These are phyloP conservation scores for Delphinapterus leucas DNA, from an alignment of 2,113 vertebrate genomes.

Conservation along the genomic window DNA sequence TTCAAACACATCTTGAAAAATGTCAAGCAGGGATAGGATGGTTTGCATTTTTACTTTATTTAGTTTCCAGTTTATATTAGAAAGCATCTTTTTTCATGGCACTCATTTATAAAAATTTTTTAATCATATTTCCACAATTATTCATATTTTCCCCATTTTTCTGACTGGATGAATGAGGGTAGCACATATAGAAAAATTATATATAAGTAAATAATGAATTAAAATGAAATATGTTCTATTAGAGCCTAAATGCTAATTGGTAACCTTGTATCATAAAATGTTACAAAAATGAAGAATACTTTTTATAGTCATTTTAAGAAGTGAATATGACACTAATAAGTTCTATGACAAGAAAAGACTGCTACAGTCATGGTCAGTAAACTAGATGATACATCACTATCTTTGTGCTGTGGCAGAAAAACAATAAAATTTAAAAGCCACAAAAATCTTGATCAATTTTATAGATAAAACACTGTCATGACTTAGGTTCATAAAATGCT, in stretches of 20 bases:
- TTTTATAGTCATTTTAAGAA: conserved; percentile 20
- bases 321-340: not conserved
- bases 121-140: not conserved
- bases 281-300: not conserved
- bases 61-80: not conserved
- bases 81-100: not conserved
- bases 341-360: not conserved
- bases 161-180: not conserved
- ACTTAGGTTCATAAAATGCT: conserved; percentile 6
- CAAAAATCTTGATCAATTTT: not conserved
- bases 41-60: not conserved
- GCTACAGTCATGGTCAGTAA: not conserved
- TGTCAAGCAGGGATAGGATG: not conserved
- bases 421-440: not conserved
- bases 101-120: conserved; percentile 11
- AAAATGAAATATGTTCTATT: conserved; percentile 32
- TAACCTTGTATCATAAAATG: conserved; percentile 27
- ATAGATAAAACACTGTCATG: conserved; percentile 33
- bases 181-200: not conserved
- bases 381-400: not conserved
- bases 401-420: not conserved
- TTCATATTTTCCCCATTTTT: conserved; percentile 6
- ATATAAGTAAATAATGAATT: conserved; percentile 10
- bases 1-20: conserved; percentile 32
- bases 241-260: not conserved